Conservation (phyloP, 2,113 vertebrate genomes). For the human region DNA sequence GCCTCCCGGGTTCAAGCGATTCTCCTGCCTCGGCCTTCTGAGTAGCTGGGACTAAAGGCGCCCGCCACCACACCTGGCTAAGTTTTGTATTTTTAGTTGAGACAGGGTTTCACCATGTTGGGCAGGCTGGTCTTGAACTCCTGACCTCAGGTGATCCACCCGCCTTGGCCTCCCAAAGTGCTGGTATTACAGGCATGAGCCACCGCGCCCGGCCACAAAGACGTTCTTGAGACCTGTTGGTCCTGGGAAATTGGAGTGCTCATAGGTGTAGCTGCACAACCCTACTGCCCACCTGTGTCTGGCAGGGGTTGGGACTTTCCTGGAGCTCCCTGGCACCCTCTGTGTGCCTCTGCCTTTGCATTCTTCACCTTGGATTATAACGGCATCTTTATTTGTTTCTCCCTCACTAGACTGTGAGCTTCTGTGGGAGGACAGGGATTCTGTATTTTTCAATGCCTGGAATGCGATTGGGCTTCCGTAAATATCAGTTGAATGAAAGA, state of each 20-base stretch:
- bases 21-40: no score
- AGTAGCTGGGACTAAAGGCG: no score
- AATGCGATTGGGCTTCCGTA: not conserved
- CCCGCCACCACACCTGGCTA: no score
- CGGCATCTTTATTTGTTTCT: not conserved
- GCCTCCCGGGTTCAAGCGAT: no score
- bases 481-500: not conserved
- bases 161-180: no score
- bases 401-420: not conserved
- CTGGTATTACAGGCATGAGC: no score
- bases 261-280: fast-evolving
- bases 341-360: not conserved
- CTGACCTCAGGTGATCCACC: no score
- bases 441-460: not conserved
- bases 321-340: fast-evolving
- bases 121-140: no score
- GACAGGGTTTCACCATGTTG: no score
- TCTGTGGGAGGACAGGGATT: not conserved
- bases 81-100: no score
- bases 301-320: not conserved
- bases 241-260: not conserved
- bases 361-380: not conserved
- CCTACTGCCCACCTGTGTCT: not conserved
- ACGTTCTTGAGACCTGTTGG: not conserved
- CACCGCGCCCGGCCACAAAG: no score